phyloP scores from a whole-genome alignment of 2,797 vertebrate genomes.

The Pseudotriccus pelzelni region DNA sequence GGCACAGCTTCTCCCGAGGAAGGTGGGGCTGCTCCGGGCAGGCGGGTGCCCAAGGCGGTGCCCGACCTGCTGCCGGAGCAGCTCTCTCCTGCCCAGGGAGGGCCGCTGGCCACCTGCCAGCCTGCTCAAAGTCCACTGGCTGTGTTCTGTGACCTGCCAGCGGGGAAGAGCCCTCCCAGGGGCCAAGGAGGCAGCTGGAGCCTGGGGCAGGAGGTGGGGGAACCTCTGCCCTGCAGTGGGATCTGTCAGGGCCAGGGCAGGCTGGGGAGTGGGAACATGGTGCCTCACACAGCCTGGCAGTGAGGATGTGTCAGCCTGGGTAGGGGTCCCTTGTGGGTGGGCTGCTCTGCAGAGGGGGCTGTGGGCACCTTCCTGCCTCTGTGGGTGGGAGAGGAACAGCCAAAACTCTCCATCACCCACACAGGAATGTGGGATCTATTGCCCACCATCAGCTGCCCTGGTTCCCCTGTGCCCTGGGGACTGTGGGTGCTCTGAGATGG shows the following conservation, averaged over 20 bases:
- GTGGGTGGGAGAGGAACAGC: not conserved
- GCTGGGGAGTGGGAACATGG: not conserved
- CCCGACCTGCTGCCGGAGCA: not conserved
- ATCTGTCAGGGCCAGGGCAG: not conserved
- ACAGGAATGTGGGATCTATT: accelerated
- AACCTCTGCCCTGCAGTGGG: accelerated
- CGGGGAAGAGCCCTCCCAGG: accelerated
- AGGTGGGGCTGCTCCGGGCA: not conserved
- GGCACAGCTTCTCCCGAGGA: not conserved
- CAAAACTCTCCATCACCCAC: accelerated
- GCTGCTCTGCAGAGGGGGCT: not conserved
- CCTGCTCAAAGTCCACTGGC: not conserved
- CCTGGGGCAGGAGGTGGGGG: accelerated
- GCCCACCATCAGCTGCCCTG: accelerated
- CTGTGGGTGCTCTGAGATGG: accelerated
- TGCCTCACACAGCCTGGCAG: not conserved
- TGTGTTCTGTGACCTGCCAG: not conserved
- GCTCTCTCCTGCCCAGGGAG: not conserved
- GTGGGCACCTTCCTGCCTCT: not conserved
- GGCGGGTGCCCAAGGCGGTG: accelerated
- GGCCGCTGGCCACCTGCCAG: not conserved
- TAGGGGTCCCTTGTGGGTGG: not conserved
- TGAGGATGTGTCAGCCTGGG: accelerated
- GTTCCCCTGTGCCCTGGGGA: not conserved
- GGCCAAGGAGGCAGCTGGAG: not conserved